A percentile compares a stretch with the other conserved stretches of the same genome.
These are phyloP conservation scores for Drosophila pachea DNA, from an alignment of 1,140 invertebrate species.

Conservation along the genomic window DNA sequence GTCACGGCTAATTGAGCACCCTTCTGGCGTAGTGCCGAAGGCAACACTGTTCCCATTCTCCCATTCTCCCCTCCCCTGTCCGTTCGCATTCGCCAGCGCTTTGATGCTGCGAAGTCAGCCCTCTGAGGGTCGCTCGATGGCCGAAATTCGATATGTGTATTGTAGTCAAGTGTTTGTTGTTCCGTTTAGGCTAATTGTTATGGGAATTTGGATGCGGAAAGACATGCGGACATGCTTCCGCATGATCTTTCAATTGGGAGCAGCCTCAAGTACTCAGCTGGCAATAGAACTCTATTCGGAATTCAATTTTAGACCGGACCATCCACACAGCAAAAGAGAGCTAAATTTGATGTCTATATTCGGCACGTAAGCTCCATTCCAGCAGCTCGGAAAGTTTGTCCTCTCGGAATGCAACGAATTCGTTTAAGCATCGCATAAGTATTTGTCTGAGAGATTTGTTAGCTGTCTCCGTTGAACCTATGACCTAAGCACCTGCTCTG, in stretches of 20 bases:
- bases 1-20: constrained; percentile 79
- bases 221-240: constrained; percentile 4
- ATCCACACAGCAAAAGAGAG: no score
- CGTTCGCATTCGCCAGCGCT: constrained; percentile 8
- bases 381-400: background rate
- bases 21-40: constrained; percentile 75
- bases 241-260: constrained; percentile 16
- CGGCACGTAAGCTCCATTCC: background rate
- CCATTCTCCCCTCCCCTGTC: constrained; percentile 4
- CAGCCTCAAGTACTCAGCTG: no score
- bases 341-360: no score
- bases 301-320: no score
- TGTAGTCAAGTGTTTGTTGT: constrained; percentile 77
- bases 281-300: no score
- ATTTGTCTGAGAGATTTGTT: constrained; percentile 76
- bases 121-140: constrained; percentile 31
- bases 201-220: constrained; percentile 64
- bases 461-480: constrained; percentile 49
- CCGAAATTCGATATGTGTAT: constrained; percentile 67
- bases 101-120: constrained; percentile 27
- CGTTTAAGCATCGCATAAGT: background rate
- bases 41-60: constrained; percentile 44
- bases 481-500: constrained; percentile 33
- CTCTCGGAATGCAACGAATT: constrained; percentile 8
- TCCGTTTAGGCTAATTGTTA: constrained; percentile 75